Percentiles rank a stretch among this genome's conserved stretches.
Conservation (phyloP, 2,113 vertebrate species). For the Hylia prasina region DNA sequence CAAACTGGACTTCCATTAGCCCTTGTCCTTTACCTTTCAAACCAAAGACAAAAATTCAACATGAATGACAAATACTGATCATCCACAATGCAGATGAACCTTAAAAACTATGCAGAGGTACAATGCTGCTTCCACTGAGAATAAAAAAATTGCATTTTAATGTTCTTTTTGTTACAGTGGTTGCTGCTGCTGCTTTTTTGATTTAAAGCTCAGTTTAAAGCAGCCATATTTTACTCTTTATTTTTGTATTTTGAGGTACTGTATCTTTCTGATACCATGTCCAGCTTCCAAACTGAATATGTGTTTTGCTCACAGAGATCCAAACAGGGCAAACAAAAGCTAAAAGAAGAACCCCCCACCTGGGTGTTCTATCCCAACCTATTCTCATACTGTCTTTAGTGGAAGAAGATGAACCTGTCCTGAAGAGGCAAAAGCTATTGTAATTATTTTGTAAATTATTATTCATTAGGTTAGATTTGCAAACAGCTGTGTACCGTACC, state of each 20-base stretch:
- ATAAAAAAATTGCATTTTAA: neutral
- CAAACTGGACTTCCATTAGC: constrained; percentile 62
- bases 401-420: neutral
- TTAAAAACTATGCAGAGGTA: neutral
- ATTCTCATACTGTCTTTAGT: neutral
- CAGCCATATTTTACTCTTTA: neutral
- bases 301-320: neutral
- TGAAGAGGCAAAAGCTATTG: neutral
- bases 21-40: constrained; percentile 65
- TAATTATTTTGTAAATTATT: neutral
- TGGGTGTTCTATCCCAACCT: neutral
- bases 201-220: neutral
- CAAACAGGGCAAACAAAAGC: neutral
- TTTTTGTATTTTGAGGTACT: neutral
- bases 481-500: constrained; percentile 70
- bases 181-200: neutral
- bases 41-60: constrained; percentile 11
- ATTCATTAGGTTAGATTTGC: neutral
- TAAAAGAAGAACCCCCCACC: neutral
- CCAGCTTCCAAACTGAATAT: neutral
- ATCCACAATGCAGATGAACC: neutral
- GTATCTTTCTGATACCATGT: neutral
- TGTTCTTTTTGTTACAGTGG: neutral
- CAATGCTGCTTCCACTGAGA: neutral
- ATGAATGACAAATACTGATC: neutral